Evolutionary conservation across 2,797 vertebrate genomes (phyloP), one percentile per base, ranked within the genome.

Genomic region (Vireo griseus): DNA sequence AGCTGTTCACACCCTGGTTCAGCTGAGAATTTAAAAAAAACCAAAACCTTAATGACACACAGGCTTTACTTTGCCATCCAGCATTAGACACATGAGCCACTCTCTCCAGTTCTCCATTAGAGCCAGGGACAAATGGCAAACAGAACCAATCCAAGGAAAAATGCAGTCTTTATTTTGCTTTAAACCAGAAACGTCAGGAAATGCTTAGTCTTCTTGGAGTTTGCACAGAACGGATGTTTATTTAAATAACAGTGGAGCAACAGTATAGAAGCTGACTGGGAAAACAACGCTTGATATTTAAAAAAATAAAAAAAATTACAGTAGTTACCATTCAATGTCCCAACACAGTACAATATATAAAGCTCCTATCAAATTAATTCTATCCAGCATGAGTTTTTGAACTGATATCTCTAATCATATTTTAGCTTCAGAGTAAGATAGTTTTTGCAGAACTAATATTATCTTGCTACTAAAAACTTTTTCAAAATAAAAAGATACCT

Each of bases 381-480:
- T 90, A 78, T 47, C 68, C 55, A 88, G 67, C 40, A 63, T 35
- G 40, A 83, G 39, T 85, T 96, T 91, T 94, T 94, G 65, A 94
- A 95, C 37, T 79, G 44, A 66, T 82, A 88, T 82, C 26, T 19
- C 42, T 78, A 86, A 86, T 50, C 33, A 50, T 58, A 87, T 78
- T 91, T 86, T 94, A 92, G 42, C 66, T 54, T 69, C 25, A 58
- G 25, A 28, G 8, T 31, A 90, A 71, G 40, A 52, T 39, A 48
- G 39, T 55, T 93, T 97, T 51, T 84, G 15, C 85, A 96, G 55
- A 91, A 77, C 66, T 85, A 83, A 45, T 51, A 86, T 91, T 92
- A 94, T 67, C 76, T 93, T 95, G 45, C 66, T 92, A 92, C 91
- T 94, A 93, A 37, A 91, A 18, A 81, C 66, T 86, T 91, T 81